Conservation (phyloP, 1,140 invertebrate species). For the Aphelinus certus region DNA sequence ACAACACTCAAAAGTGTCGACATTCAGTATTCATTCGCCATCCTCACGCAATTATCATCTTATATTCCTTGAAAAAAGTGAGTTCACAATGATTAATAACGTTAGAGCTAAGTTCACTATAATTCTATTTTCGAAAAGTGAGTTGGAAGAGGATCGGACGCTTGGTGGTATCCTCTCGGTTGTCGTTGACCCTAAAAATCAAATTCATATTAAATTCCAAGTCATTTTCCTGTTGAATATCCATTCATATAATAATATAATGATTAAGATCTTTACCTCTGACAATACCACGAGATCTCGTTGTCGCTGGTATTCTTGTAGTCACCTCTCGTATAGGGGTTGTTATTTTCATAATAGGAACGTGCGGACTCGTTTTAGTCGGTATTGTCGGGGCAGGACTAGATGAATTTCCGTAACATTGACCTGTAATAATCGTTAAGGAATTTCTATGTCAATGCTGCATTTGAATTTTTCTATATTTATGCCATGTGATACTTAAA, state of each 20-base stretch:
- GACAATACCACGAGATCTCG: constrained; percentile 9
- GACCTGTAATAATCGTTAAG: constrained; percentile 49
- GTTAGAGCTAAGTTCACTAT: neutral
- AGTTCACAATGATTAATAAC: neutral
- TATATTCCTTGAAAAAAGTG: constrained; percentile 1
- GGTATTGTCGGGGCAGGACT: constrained; percentile 61
- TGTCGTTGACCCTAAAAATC: constrained; percentile 22
- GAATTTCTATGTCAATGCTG: no score
- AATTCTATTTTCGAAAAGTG: neutral
- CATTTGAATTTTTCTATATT: no score
- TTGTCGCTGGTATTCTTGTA: neutral
- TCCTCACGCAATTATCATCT: constrained; percentile 4
- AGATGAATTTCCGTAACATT: constrained; percentile 63
- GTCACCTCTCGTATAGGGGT: constrained; percentile 41
- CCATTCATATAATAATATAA: neutral
- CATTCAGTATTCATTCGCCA: constrained; percentile 21
- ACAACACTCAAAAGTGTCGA: constrained; percentile 15
- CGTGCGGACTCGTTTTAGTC: constrained; percentile 44
- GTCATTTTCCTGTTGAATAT: no score
- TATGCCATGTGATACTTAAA: constrained; percentile 18
- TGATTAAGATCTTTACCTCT: constrained; percentile 17
- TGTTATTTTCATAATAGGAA: constrained; percentile 55
- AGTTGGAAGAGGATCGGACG: constrained; percentile 14
- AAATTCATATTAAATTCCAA: neutral
- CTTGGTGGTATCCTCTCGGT: constrained; percentile 22